Evolutionary conservation across 2,113 vertebrate genomes (phyloP).

Genomic region (Odontesthes bonariensis): DNA sequence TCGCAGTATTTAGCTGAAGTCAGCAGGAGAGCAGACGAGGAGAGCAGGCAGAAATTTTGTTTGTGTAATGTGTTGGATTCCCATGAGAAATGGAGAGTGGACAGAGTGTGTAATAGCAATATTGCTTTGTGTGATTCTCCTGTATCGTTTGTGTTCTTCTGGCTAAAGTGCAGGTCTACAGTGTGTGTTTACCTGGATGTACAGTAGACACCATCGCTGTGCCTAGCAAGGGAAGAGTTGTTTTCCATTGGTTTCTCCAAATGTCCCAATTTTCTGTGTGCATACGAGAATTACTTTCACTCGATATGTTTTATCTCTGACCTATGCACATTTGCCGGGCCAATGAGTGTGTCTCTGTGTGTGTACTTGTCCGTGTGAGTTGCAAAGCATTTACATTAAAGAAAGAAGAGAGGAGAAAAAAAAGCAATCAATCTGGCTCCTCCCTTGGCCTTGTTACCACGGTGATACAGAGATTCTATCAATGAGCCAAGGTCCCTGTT

Average conservation of each 20-base stretch:
- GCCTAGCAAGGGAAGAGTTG: constrained; percentile 1
- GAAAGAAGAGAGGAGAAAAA: constrained; percentile 16
- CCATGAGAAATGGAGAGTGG: constrained; percentile 18
- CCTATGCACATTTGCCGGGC: constrained; percentile 19
- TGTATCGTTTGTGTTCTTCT: constrained; percentile 7
- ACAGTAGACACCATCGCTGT: constrained; percentile 7
- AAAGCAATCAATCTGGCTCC: constrained; percentile 77
- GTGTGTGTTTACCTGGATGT: constrained; percentile 11
- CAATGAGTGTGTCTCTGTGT: constrained; percentile 17
- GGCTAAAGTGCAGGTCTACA: constrained; percentile 4
- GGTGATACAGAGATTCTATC: constrained; percentile 87
- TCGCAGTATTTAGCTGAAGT: constrained; percentile 63
- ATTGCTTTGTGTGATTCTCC: constrained; percentile 30
- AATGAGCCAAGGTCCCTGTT: constrained; percentile 88
- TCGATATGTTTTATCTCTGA: constrained; percentile 50
- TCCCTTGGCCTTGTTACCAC: constrained; percentile 76
- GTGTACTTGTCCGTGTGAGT: not conserved
- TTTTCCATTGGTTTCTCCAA: constrained; percentile 36
- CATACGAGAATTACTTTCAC: constrained; percentile 43
- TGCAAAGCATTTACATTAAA: constrained; percentile 55
- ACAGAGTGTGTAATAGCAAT: constrained; percentile 38
- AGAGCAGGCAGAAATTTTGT: constrained; percentile 23
- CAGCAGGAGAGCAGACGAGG: constrained; percentile 53
- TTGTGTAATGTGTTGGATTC: constrained; percentile 47
- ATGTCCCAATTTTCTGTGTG: constrained; percentile 68